Evolutionary conservation across 2,797 vertebrate species (phyloP), one percentile per base, ranked within the genome.

Genomic region (Hafferia zeledoni): DNA sequence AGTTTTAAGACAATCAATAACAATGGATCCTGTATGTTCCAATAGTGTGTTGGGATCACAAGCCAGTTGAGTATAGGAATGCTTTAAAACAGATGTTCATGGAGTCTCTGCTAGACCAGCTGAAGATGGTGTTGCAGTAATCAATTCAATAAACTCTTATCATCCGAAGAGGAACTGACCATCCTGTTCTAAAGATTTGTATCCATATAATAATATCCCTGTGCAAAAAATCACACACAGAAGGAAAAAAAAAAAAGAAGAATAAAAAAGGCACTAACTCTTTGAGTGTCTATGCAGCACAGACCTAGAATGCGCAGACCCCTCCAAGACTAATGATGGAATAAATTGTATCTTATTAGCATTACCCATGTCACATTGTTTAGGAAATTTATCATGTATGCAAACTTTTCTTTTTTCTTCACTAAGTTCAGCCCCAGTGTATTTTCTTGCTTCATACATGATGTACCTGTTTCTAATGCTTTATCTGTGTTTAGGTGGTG

Each of bases 1-100:
- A 24, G 23, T 43, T 87, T 89, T 60, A 75, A 87, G 46, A 37
- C 11, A 37, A 18, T 55, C 39, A 27, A 2, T 71, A 61, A 46
- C 0, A 5, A 28, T 43, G 20, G 20, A 57, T 39, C 22, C 30
- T 37, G 12, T 41, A 25, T 49, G 22, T 65, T 79, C 13, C 28
- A 11, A 30, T 9, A 60, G 10, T 5, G 23, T 1, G 1, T 22
- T 6, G 7, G 23, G 17, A 70, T 13, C 24, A 41, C 4, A 46
- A 31, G 11, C 5, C 60, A 70, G 24, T 6, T 70, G 27, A 4
- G 9, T 44, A 11, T 69, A 25, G 41, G 37, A 63, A 59, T 47
- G 28, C 39, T 43, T 20, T 37, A 71, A 46, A 75, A n/a, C 31
- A 52, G 49, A 39, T 13, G 23, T 37, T 61, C 18, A 46, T 3